phyloP scores from a whole-genome alignment of 1,140 invertebrate genomes.

The Halyomorpha halys region DNA sequence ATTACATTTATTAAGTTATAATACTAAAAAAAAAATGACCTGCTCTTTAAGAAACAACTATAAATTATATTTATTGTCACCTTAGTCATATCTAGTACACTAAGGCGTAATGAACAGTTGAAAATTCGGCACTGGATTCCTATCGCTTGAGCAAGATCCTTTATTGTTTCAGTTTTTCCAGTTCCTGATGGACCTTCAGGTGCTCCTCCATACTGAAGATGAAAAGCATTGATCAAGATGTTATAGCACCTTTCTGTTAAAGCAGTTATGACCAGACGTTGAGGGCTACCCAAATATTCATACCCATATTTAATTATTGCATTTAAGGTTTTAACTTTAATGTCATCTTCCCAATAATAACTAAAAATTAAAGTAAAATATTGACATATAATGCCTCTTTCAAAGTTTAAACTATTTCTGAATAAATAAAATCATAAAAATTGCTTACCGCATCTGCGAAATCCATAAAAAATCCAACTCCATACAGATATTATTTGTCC shows the following conservation, averaged over 20 bases:
- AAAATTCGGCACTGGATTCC: conserved; percentile 89
- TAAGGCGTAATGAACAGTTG: conserved; percentile 87
- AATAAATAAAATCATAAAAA: no score
- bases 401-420: no score
- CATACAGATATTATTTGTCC: not conserved
- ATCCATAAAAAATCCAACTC: not conserved
- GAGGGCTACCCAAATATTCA: conserved; percentile 85
- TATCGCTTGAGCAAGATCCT: conserved; percentile 79
- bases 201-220: conserved; percentile 71
- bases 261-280: conserved; percentile 76
- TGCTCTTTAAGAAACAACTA: not conserved
- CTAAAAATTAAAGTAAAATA: not conserved
- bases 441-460: not conserved
- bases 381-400: not conserved
- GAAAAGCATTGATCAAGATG: conserved; percentile 81
- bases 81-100: conserved; percentile 87
- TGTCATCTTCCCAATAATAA: conserved; percentile 42
- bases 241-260: conserved; percentile 86
- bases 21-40: not conserved
- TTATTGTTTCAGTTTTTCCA: conserved; percentile 82
- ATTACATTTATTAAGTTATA: not conserved
- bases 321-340: conserved; percentile 86
- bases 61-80: conserved; percentile 34
- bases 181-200: conserved; percentile 83
- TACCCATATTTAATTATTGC: conserved; percentile 83